Base-by-base conservation (phyloP, 2,888 invertebrate genomes). In the Stenodera caucasica region DNA sequence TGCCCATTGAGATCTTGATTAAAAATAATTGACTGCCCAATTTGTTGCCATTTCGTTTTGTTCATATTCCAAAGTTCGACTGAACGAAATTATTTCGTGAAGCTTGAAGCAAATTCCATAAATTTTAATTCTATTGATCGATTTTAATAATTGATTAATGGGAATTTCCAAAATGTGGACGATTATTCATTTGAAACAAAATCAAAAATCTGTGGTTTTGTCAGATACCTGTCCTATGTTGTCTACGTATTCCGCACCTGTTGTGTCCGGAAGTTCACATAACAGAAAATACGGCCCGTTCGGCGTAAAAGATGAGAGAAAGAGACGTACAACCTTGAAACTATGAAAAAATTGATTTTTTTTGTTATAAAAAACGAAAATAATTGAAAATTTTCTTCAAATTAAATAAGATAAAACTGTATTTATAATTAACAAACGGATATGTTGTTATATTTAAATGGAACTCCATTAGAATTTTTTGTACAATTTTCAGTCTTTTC, bases 241-340 rank as follows among this genome's bases (percentile, higher is more conserved):
- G 52, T 55, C 49, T 57, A 54, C 59, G 62, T 64, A 68, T 66
- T 68, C 66, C 65, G 59, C 65, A 66, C 65, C 66, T 66, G 68
- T 67, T 66, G 58, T 55, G 58, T 67, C 68, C 65, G 68, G 68
- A 68, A 68, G 66, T 68, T 68, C 68, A 65, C 55, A 65, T 67
- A 68, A 68, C 68, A 66, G 68, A 66, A 67, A 65, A 65, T 67
- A 55, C 53, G 40, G 32, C 32, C 32, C 32, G 32, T 32, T 32
- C 32, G 32, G 9, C 45, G 45, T 45, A 21, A 45, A 35, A 21
- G 45, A 45, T 45, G 21, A 45, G 21, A 45, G 45, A 45, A 45
- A 45, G 21, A 45, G 45, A 21, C 18, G 21, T 21, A 45, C 45
- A 45, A 9, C 45, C 45, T 45, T 45, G 45, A 45, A 21, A 45